Conservation (phyloP, 2,888 invertebrate species). For the Bellardia pandia region DNA sequence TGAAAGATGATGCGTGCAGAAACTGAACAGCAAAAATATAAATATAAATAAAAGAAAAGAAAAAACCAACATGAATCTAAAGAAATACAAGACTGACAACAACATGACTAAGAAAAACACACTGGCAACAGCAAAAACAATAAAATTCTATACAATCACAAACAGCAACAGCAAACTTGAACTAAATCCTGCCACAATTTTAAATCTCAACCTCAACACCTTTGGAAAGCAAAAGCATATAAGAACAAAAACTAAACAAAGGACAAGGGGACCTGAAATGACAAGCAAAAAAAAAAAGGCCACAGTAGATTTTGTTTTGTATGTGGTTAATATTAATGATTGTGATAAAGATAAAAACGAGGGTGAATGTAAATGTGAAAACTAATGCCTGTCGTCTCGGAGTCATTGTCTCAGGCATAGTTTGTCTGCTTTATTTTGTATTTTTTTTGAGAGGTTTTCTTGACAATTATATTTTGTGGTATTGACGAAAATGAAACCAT, state of each 20-base stretch:
- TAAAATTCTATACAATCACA: slow-evolving; percentile 13
- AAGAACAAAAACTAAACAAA: background rate
- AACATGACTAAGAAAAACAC: slow-evolving; percentile 20
- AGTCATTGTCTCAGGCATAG: background rate
- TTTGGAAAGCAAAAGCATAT: background rate
- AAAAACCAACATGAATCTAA: slow-evolving; percentile 14
- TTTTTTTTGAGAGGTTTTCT: background rate
- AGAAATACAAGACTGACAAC: slow-evolving; percentile 1
- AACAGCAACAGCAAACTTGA: slow-evolving; percentile 3
- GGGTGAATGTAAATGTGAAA: slow-evolving; percentile 24
- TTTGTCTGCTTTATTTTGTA: background rate
- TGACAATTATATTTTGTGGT: slow-evolving; percentile 38
- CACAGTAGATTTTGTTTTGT: slow-evolving; percentile 14
- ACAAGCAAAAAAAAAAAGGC: background rate
- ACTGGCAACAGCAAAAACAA: slow-evolving; percentile 11
- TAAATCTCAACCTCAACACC: slow-evolving; percentile 35
- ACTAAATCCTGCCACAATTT: slow-evolving; percentile 41
- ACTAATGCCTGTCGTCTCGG: background rate
- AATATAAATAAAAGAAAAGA: background rate
- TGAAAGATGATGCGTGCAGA: slow-evolving; percentile 54
- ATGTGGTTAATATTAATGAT: slow-evolving; percentile 47
- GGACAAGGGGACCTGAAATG: background rate
- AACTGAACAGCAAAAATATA: slow-evolving; percentile 13
- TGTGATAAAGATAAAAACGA: slow-evolving; percentile 5
- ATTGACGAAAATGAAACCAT: slow-evolving; percentile 35